Base-by-base conservation (phyloP, 1,140 invertebrate species). In the Drosophila subpulchrella region DNA sequence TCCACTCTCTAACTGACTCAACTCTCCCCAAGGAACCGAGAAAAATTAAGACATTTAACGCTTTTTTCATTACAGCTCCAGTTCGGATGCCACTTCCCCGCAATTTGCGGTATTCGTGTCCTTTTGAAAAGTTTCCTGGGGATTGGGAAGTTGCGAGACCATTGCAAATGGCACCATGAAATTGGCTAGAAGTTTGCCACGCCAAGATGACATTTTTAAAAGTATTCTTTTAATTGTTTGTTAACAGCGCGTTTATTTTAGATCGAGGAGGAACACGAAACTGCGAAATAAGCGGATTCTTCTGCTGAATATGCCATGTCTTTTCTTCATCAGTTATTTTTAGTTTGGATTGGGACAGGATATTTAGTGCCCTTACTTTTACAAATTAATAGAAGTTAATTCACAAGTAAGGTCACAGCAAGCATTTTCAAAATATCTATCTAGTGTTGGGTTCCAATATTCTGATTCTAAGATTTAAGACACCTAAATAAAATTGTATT, bases 11-110 rank as follows among this genome's bases (percentile, higher is more conserved):
- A 34, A 79, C 81, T 63, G 57, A 71, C 27, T 48, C 70, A 60
- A n/a, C 34, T 39, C 34, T n/a, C 36, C 39, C 42, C 15, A 10
- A 41, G 38, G 48, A 59, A 24, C 32, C 48, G 70, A 66, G 66
- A 79, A 83, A 84, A 88, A 86, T 88, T 86, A 79, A 83, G 83
- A 86, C 79, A 88, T 72, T 88, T 86, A 86, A 86, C 82, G 82
- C 78, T 88, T 86, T 75, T 86, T 88, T 88, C 83, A 88, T 88
- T 75, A 78, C 70, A 30, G 41, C 47, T 47, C 11, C 50, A 42
- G 34, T 36, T 50, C 38, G 24, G 17, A 41, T 32, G 27, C 4
- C 7, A 34, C 20, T 46, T 13, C 20, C 58, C 51, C 36, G 12
- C 39, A 50, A 46, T 15, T 54, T 57, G 60, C 6, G 56, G 67